Base-by-base conservation (phyloP, 1,140 invertebrate species). In the Himalopsyche phryganea region DNA sequence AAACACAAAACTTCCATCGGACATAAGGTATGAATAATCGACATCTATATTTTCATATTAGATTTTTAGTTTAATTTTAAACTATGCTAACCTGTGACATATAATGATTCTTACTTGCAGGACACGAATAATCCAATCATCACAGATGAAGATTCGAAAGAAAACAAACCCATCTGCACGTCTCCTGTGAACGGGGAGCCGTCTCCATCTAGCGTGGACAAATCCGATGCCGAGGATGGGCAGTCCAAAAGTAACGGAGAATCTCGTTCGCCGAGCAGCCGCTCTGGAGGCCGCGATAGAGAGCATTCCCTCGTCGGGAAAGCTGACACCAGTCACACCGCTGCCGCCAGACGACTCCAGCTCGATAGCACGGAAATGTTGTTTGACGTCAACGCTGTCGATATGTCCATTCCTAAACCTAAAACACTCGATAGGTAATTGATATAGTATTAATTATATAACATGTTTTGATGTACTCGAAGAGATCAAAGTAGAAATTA, bases 131-230 rank as follows among this genome's bases (percentile, higher is more conserved):
- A 60, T 48, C 63, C 70, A 49, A 63, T 62, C 28, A 72, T 78
- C 60, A 78, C 76, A 1, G 76, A 78, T 59, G 78, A 80, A 58
- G 80, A 81, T 62, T 78, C 71, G 0, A 80, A 81, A 64, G 79
- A 80, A 68, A 80, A 80, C 65, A 78, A 78, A 63, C 74, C 74
- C 15, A 73, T 75, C 5, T 76, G 72, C 17, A 71, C 71, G 6
- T 73, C 71, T 1, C 73, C 72, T 35, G 63, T 74, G 20, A 76
- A 69, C 57, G 69, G 67, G 9, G 65, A 68, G 14, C 41, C 48
- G 6, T 58, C 57, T 14, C 53, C 66, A 6, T 61, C 66, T 0
- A 68, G 67, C 4, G 71, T 70, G 6, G 69, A 59, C 5, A 57
- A 54, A 17, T 18, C 46, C 1, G 40, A 33, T n/a, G 68, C 68